Conservation (phyloP, 2,113 vertebrate species). For the Sander lucioperca region DNA sequence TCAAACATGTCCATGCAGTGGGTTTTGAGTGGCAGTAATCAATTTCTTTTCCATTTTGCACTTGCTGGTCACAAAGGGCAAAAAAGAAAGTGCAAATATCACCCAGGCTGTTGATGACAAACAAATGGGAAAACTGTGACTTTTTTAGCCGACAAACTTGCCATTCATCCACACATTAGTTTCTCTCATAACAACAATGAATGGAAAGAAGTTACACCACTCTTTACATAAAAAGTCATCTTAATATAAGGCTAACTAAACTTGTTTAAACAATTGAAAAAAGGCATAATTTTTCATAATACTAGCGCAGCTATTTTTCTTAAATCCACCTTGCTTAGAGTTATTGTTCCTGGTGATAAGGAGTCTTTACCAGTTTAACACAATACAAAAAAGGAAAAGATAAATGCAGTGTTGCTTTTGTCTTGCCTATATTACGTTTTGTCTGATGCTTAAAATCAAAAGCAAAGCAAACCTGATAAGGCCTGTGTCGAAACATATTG, state of each 20-base stretch:
- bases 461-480: neutral
- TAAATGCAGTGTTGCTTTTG: neutral
- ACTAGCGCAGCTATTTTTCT: too few species aligned
- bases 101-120: neutral
- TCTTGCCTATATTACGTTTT: neutral
- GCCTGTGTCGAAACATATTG: neutral
- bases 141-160: neutral
- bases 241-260: neutral
- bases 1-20: neutral
- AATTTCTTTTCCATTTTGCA: neutral
- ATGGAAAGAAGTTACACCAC: neutral
- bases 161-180: neutral
- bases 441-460: neutral
- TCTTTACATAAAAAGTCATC: neutral
- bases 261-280: too few species aligned
- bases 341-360: neutral
- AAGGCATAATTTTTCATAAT: too few species aligned
- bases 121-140: neutral
- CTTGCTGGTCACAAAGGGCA: neutral
- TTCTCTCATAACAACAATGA: neutral
- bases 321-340: too few species aligned
- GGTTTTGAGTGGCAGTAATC: neutral
- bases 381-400: neutral
- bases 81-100: neutral
- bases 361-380: neutral